These are phyloP conservation scores for Lepidurus packardi DNA, from an alignment of 1,140 invertebrate species.

Conservation along the genomic window DNA sequence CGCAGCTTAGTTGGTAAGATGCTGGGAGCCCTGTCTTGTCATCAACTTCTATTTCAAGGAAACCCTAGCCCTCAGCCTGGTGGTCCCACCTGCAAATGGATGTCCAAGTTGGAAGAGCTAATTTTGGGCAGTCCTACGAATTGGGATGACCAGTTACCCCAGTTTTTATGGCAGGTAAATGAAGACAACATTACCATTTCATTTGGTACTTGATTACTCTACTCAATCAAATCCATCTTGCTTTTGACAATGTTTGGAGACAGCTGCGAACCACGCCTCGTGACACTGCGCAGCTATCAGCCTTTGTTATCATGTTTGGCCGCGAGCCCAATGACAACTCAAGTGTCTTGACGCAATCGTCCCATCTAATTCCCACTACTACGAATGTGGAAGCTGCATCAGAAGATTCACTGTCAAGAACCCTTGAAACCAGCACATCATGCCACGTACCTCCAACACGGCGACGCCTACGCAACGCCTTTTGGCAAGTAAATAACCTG, in stretches of 20 bases:
- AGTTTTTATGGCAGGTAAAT: conserved; percentile 17
- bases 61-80: too few species aligned
- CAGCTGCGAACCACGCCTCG: conserved; percentile 12
- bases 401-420: background rate
- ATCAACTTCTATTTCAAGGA: background rate
- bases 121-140: background rate
- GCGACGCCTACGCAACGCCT: conserved; percentile 36
- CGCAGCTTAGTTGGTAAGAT: background rate
- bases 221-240: background rate
- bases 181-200: background rate
- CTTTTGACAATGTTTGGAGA: background rate
- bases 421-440: background rate
- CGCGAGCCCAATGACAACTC: conserved; percentile 12
- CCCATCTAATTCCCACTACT: background rate
- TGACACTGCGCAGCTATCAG: background rate
- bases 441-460: conserved; percentile 33
- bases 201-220: conserved; percentile 4
- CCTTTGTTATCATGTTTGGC: conserved; percentile 18
- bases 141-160: conserved; percentile 2
- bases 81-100: background rate
- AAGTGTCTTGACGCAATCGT: background rate
- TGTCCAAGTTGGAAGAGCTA: background rate
- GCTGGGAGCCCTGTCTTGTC: background rate
- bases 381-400: background rate
- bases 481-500: conserved; percentile 31